Evolutionary conservation across 2,797 vertebrate genomes (phyloP).

Genomic region (Sardinella longiceps): DNA sequence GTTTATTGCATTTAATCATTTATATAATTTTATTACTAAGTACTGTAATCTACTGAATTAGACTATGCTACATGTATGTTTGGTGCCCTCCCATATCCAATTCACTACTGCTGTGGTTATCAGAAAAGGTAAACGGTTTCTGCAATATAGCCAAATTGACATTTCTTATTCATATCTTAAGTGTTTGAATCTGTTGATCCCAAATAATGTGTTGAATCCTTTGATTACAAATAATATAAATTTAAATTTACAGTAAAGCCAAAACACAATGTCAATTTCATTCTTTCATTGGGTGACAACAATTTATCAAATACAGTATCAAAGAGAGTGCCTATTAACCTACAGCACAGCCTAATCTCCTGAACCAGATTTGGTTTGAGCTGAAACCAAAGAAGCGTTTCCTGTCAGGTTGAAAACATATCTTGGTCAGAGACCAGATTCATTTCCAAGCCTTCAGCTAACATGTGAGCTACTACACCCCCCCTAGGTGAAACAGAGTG

Average conservation of each 20-base stretch:
- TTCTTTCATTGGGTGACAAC: background rate
- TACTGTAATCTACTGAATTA: background rate
- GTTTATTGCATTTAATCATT: background rate
- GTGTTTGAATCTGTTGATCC: too few relatives aligned
- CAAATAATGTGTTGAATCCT: too few relatives aligned
- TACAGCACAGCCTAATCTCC: background rate
- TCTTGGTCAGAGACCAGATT: slow-evolving; percentile 8
- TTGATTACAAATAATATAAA: background rate
- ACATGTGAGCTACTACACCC: background rate
- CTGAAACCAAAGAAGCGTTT: background rate
- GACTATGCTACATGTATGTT: background rate
- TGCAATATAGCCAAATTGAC: too few relatives aligned
- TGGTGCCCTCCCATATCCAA: background rate
- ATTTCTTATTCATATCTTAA: too few relatives aligned
- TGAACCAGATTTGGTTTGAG: background rate
- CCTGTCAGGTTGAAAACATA: background rate
- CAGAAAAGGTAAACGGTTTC: too few relatives aligned
- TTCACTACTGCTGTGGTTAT: background rate
- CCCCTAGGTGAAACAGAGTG: slow-evolving; percentile 4
- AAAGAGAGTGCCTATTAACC: too few relatives aligned
- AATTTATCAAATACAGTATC: too few relatives aligned
- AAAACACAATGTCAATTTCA: background rate
- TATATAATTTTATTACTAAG: background rate
- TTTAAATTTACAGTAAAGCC: background rate
- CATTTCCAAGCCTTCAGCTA: background rate